Percentiles rank a stretch among this genome's conserved stretches.
Evolutionary conservation across 35 echinoderm and acorn worm species (phyloP).

Genomic region (Ophioderma brevispina): DNA sequence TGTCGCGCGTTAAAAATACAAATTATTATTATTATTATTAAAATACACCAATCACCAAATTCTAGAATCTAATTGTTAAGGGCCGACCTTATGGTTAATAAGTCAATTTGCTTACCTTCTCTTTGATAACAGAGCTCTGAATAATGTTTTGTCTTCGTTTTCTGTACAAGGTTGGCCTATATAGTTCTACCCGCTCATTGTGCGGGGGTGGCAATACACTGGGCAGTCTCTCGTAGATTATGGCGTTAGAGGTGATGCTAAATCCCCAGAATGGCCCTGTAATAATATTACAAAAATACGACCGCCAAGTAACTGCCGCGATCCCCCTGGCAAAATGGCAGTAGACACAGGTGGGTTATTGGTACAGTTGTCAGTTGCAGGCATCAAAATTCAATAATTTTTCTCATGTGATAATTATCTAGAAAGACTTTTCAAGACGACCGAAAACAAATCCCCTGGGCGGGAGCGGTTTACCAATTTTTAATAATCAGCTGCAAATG

Average conservation of each 20-base stretch:
- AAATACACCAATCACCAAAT: not conserved
- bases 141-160: conserved; percentile 80
- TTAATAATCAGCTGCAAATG: too few species aligned
- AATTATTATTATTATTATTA: too few species aligned
- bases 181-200: conserved; percentile 83
- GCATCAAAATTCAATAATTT: too few species aligned
- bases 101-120: conserved; percentile 68
- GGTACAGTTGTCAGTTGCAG: too few species aligned
- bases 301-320: too few species aligned
- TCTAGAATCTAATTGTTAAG: not conserved
- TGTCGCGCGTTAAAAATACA: too few species aligned
- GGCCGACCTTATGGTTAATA: not conserved
- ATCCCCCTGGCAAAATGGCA: too few species aligned
- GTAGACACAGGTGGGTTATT: too few species aligned
- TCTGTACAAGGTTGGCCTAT: conserved; percentile 41
- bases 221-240: conserved; percentile 78
- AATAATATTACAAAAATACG: conserved; percentile 19
- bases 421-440: too few species aligned
- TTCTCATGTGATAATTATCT: too few species aligned
- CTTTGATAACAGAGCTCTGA: conserved; percentile 78
- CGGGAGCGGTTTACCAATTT: too few species aligned
- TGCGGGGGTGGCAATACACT: conserved; percentile 76
- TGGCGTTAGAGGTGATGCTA: conserved; percentile 64
- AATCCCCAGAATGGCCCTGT: conserved; percentile 88
- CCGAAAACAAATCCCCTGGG: too few species aligned